A percentile compares a stretch with the other conserved stretches of the same genome.
Evolutionary conservation across 1,140 invertebrate species (phyloP).

Genomic region (Hyles vespertilio): DNA sequence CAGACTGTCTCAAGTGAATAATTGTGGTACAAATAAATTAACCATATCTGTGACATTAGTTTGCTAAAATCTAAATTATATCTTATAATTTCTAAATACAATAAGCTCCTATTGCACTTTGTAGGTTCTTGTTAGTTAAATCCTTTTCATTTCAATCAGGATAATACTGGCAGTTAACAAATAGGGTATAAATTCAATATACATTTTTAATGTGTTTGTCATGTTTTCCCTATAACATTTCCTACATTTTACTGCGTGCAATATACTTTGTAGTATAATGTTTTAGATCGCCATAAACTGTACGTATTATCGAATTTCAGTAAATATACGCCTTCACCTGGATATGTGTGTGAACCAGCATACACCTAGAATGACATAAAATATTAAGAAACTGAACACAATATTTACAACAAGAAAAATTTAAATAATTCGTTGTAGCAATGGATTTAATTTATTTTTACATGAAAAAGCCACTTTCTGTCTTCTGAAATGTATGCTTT

Average conservation of each 20-base stretch:
- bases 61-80: no score
- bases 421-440: background rate
- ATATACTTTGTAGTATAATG: constrained; percentile 98
- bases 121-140: constrained; percentile 4
- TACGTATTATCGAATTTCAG: constrained; percentile 99
- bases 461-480: no score
- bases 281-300: constrained; percentile 99
- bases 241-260: constrained; percentile 82
- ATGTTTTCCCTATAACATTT: constrained; percentile 24
- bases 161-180: constrained; percentile 21
- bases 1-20: no score
- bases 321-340: constrained; percentile 97
- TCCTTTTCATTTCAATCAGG: background rate
- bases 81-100: background rate
- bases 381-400: background rate
- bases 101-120: constrained; percentile 23
- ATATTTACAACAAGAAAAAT: background rate
- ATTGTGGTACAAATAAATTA: no score
- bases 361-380: constrained; percentile 86
- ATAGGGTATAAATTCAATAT: constrained; percentile 3
- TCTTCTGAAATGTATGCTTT: no score
- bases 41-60: no score
- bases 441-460: no score
- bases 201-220: constrained; percentile 26
- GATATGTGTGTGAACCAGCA: constrained; percentile 97